Percentiles rank a stretch among this genome's conserved stretches.
phyloP scores from a whole-genome alignment of 37 sponge, comb jelly and placozoan genomes.

The Chondrosia reniformis region DNA sequence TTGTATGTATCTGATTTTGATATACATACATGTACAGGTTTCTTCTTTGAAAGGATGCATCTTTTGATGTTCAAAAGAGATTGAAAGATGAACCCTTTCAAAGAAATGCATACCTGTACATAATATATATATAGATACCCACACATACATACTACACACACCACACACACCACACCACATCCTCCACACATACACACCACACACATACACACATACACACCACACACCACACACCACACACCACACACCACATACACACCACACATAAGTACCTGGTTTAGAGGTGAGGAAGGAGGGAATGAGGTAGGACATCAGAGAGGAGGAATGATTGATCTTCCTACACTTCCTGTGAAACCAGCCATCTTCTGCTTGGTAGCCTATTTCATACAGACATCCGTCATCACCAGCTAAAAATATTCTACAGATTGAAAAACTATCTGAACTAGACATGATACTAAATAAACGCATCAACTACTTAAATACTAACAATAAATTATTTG shows the following conservation, averaged over 20 bases:
- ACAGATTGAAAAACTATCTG: too few relatives aligned
- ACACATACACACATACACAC: background rate
- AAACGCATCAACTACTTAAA: too few relatives aligned
- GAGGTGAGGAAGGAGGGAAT: conserved; percentile 89
- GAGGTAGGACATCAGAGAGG: conserved; percentile 79
- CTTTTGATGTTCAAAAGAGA: too few relatives aligned
- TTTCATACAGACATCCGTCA: conserved; percentile 92
- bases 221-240: background rate
- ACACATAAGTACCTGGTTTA: conserved; percentile 53
- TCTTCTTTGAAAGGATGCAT: too few relatives aligned
- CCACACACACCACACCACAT: background rate
- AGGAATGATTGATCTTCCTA: conserved; percentile 81
- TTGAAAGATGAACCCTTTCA: too few relatives aligned
- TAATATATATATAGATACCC: background rate
- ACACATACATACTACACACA: background rate
- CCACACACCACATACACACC: background rate
- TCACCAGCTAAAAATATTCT: conserved; percentile 87
- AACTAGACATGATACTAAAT: too few relatives aligned
- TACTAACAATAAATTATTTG: too few relatives aligned
- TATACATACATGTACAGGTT: too few relatives aligned
- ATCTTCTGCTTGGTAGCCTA: conserved; percentile 85
- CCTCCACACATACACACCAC: background rate
- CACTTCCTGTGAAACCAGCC: conserved; percentile 90
- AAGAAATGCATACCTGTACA: background rate
- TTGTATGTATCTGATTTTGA: too few relatives aligned